These are phyloP conservation scores for Cheilosia vernalis DNA, from an alignment of 2,888 invertebrate genomes.

Conservation along the genomic window DNA sequence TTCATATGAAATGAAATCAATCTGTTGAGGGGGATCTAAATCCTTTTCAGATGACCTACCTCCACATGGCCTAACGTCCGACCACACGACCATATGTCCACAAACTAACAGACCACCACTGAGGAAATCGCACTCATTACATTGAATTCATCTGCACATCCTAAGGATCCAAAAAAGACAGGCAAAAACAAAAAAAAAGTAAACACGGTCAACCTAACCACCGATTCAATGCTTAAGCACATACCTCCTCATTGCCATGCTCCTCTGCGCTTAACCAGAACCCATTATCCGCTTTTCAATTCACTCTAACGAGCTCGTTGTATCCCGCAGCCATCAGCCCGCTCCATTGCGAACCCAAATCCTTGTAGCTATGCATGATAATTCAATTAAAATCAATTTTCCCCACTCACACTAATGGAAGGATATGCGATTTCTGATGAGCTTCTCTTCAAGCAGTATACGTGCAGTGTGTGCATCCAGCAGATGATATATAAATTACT, in stretches of 20 bases:
- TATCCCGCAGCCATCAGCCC: conserved; percentile 13
- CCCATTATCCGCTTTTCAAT: conserved; percentile 62
- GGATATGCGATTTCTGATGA: conserved; percentile 60
- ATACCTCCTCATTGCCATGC: not conserved
- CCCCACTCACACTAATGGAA: conserved; percentile 65
- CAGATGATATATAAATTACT: conserved; percentile 71
- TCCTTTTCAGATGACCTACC: no score
- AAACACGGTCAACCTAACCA: no score
- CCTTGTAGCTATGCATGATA: conserved; percentile 54
- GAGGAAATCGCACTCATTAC: no score
- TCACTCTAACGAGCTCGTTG: conserved; percentile 48
- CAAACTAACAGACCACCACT: no score
- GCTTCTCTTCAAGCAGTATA: conserved; percentile 43
- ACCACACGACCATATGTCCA: no score
- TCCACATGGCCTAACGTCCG: no score
- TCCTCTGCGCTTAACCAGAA: conserved; percentile 37
- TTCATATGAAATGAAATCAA: no score
- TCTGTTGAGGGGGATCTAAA: no score
- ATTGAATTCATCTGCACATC: no score
- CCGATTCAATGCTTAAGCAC: conserved; percentile 1
- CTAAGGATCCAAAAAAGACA: no score
- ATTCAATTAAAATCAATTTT: conserved; percentile 74
- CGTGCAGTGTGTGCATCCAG: conserved; percentile 38
- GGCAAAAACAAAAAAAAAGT: no score
- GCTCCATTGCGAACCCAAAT: conserved; percentile 18